Base-by-base conservation (phyloP, 1,140 invertebrate genomes). In the Prorops nasuta region DNA sequence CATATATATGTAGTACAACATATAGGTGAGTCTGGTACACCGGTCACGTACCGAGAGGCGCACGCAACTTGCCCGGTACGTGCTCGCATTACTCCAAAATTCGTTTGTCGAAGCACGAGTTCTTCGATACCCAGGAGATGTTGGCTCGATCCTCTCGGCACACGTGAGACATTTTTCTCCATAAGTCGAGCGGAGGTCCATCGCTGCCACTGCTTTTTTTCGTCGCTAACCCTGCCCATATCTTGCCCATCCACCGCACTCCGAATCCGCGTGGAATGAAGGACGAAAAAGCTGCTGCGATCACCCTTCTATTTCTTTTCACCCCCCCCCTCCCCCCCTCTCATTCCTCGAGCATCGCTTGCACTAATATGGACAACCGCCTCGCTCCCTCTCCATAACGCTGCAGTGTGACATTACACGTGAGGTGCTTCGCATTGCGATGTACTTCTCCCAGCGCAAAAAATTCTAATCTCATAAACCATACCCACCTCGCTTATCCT, bases 1-100 rank as follows among this genome's bases (percentile, higher is more conserved):
- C n/a, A n/a, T n/a, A n/a, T n/a, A n/a, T n/a, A n/a, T n/a, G n/a
- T n/a, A n/a, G n/a, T n/a, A n/a, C n/a, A n/a, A n/a, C n/a, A n/a
- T 31, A 31, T 36, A 15, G 17, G 28, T 18, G 17, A n/a, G n/a
- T 24, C 42, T 47, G 32, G 40, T 60, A 61, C 51, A 58, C 56
- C 44, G 49, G 49, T 64, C 59, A 64, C 62, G 62, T 66, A 63
- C 40, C 2, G 38, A n/a, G 49, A 51, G 20, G 16, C 41, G 47
- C 49, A 22, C 46, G 64, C 64, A 59, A 62, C 53, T 58, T 54
- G 53, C 53, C 52, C 41, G 39, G 47, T 54, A 50, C 52, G 52
- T 54, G 50, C 58, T 60, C 56, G 56, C 56, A 58, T 63, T 63
- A 65, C 59, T 61, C 56, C 48, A 56, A 65, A 67, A 67, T 63